Percentiles rank a stretch among this genome's conserved stretches.
phyloP scores from a whole-genome alignment of 2,113 vertebrate species.

The Nesospiza acunhae region DNA sequence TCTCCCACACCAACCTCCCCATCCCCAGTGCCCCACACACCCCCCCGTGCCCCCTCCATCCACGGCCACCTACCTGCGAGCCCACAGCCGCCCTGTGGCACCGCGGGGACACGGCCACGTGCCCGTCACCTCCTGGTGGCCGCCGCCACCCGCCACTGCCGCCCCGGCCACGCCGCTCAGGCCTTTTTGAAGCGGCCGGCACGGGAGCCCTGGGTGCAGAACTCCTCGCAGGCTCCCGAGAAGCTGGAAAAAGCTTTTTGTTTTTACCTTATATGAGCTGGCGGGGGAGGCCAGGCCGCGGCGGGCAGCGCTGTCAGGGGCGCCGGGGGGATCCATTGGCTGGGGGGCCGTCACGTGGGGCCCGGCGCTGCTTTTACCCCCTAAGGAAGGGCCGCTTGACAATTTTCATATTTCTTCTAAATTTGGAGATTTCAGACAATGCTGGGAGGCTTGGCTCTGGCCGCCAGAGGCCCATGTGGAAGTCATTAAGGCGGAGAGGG shows the following conservation, averaged over 20 bases:
- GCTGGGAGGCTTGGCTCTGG: constrained; percentile 81
- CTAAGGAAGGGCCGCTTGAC: constrained; percentile 87
- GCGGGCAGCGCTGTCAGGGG: constrained; percentile 73
- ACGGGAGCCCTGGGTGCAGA: constrained; percentile 42
- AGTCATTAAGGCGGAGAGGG: constrained; percentile 83
- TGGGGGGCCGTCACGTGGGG: constrained; percentile 72
- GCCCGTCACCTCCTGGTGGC: constrained; percentile 31
- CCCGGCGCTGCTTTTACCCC: constrained; percentile 81
- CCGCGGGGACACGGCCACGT: neutral
- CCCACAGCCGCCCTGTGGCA: neutral
- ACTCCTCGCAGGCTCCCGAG: constrained; percentile 54
- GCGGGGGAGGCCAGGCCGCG: constrained; percentile 76
- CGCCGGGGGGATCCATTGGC: constrained; percentile 79
- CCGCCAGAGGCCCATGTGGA: constrained; percentile 86
- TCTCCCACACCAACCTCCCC: neutral
- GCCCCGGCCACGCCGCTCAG: neutral
- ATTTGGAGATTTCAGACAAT: constrained; percentile 96
- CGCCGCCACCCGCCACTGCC: constrained; percentile 9
- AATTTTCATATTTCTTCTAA: constrained; percentile 99
- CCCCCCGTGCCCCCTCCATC: accelerated
- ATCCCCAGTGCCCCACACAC: accelerated
- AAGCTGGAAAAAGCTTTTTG: constrained; percentile 78
- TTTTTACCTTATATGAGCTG: constrained; percentile 95
- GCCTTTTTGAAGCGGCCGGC: constrained; percentile 68
- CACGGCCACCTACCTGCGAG: neutral